Base-by-base conservation (phyloP, 2,888 invertebrate genomes). In the Acronicta alni region DNA sequence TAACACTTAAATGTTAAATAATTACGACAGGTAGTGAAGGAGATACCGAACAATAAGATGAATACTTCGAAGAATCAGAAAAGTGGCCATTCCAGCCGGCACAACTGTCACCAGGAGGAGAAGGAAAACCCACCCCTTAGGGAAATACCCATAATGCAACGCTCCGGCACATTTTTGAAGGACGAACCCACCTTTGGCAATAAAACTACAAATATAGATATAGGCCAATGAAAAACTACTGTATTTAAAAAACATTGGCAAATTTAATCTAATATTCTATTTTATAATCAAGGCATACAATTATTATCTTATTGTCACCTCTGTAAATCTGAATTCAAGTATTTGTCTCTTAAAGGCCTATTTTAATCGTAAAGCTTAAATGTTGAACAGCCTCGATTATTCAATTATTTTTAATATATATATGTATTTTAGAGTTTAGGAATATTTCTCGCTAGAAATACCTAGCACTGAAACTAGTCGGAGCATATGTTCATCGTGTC, bases 151-250 rank as follows among this genome's bases (percentile, higher is more conserved):
- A 69, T 79, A 1, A 93, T 95, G 92, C 94, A 95, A 65, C 95
- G 97, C 43, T 97, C 97, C 0, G 96, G 96, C 16, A 97, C 97
- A 0, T 97, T 97, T 81, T 88, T 96, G 16, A 97, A 97, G 85
- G 97, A 97, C 72, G 97, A 97, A 85, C 97, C 97, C 0, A 96
- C 96, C 17, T 92, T 92, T 57, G 86, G 86, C 2, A 87, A 89
- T 35, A 90, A 84, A 64, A 85, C 87, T 16, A 83, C 83, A 18
- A 80, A 83, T 39, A 82, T 87, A 49, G 87, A 90, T 66, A 82
- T 84, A 69, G 83, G 82, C 45, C 75, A 87, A 57, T 86, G 64
- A 72, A 75, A 44, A 44, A 57, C 42, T 53, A 45, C 9, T 42
- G 30, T 32, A 43, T 46, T 46, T 47, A 41, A 47, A 56, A 51